A percentile compares a stretch with the other conserved stretches of the same genome.
phyloP scores from a whole-genome alignment of 1,140 invertebrate species.

The Brachionus asplanchnoidis region DNA sequence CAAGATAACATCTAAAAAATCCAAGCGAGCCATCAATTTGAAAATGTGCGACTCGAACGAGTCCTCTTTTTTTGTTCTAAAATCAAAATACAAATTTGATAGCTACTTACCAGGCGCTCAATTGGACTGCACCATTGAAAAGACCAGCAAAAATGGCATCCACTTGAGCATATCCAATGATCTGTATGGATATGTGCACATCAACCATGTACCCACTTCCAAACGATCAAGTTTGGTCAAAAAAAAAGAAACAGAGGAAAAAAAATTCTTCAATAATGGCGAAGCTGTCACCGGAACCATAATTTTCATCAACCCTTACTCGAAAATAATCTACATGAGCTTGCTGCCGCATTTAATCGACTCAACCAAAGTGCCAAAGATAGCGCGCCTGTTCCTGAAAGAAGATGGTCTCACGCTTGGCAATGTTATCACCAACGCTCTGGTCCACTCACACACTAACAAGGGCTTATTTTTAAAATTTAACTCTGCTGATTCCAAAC shows the following conservation, averaged over 20 bases:
- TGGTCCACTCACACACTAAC: not conserved
- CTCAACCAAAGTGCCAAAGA: not conserved
- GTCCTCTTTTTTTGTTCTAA: constrained; percentile 3
- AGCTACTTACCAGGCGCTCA: constrained; percentile 21
- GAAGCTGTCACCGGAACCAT: not conserved
- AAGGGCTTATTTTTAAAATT: constrained; percentile 35
- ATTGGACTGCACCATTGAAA: constrained; percentile 35
- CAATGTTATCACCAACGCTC: not conserved
- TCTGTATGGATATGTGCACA: constrained; percentile 24
- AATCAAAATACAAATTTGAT: constrained; percentile 28
- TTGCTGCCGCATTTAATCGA: constrained; percentile 29
- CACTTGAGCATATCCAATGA: constrained; percentile 17
- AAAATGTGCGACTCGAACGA: constrained; percentile 24
- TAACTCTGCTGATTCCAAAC: not conserved
- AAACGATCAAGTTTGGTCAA: not conserved
- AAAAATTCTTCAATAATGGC: not conserved
- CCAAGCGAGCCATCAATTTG: constrained; percentile 23
- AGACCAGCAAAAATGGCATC: constrained; percentile 15
- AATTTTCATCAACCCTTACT: constrained; percentile 30
- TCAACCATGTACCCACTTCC: not conserved
- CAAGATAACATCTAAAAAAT: not conserved
- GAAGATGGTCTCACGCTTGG: not conserved
- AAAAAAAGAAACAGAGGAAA: not conserved
- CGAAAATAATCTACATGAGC: constrained; percentile 35
- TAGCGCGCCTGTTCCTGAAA: not conserved